Percentiles rank a stretch among this genome's conserved stretches.
Conservation (phyloP, 2,797 vertebrate species). For the Rousettus madagascariensis region DNA sequence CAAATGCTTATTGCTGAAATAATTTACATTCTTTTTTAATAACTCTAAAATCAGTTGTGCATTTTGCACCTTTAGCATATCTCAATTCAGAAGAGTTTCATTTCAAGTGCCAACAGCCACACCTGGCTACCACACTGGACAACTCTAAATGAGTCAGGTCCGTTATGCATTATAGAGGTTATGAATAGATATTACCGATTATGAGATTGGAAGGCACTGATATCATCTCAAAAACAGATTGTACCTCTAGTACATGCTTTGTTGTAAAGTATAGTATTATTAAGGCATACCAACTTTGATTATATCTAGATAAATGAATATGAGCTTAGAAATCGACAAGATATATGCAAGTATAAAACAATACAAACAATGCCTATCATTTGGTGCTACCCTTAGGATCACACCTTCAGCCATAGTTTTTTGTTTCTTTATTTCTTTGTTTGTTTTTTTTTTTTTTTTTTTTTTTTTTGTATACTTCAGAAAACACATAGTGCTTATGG, state of each 20-base stretch:
- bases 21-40: neutral
- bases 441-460: no score
- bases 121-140: no score
- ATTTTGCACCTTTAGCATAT: neutral
- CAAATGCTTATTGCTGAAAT: neutral
- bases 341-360: neutral
- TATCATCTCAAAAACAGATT: neutral
- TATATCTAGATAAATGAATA: neutral
- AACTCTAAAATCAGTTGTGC: neutral
- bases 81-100: neutral
- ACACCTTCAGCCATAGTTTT: neutral
- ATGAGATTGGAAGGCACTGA: neutral
- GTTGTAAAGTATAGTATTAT: neutral
- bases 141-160: neutral
- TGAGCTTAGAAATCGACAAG: neutral
- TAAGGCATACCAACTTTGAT: neutral
- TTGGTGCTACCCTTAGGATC: neutral
- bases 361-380: neutral
- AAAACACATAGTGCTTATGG: neutral
- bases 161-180: neutral
- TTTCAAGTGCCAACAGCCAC: neutral
- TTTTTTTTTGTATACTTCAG: neutral
- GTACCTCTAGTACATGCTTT: neutral
- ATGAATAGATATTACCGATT: neutral
- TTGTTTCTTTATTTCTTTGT: no score